Base-by-base conservation (phyloP, 2,888 invertebrate genomes). In the Isoperla grammatica region DNA sequence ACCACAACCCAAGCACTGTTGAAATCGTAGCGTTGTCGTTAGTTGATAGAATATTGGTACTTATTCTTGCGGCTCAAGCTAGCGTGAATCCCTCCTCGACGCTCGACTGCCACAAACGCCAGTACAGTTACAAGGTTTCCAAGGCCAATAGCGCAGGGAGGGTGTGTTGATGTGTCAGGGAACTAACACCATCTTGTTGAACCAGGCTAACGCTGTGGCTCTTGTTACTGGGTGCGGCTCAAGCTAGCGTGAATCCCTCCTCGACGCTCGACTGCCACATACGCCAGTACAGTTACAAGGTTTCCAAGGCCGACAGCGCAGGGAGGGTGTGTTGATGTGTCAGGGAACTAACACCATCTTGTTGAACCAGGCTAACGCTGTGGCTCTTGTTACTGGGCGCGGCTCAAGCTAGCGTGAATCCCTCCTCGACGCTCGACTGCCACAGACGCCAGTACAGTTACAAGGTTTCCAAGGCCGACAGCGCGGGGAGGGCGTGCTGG, bases 401-500 rank as follows among this genome's bases (percentile, higher is more conserved):
- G 43, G 43, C 22, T 13, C 42, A 19, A 2, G 39, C 5, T 1
- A 39, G 20, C 4, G 35, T 29, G 20, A 73, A 75, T 63, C 72
- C 75, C 3, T 74, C 76, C 0, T 69, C 71, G 2, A 82, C 83
- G 1, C 72, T 86, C n/a, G 81, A 82, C 59, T 90, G 90, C 67
- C 83, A 85, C 69, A 78, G 82, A 39, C 78, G 85, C 2, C 72
- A 84, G 35, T 86, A 87, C 71, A 81, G 82, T 0, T 86, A 84
- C 66, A 78, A 79, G 49, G 87, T 87, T 1, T 81, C 82, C 5
- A 85, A 84, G 67, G 72, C 75, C 1, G 86, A 86, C 67, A 76
- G 76, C 22, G 76, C 78, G 23, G 88, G 88, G 0, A 79, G 81
- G 12, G 80, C 81, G 60, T 91, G 91, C 71, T 87, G 87, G 84